Evolutionary conservation across 1,140 invertebrate genomes (phyloP).

Genomic region (Drosophila lacteicornis): DNA sequence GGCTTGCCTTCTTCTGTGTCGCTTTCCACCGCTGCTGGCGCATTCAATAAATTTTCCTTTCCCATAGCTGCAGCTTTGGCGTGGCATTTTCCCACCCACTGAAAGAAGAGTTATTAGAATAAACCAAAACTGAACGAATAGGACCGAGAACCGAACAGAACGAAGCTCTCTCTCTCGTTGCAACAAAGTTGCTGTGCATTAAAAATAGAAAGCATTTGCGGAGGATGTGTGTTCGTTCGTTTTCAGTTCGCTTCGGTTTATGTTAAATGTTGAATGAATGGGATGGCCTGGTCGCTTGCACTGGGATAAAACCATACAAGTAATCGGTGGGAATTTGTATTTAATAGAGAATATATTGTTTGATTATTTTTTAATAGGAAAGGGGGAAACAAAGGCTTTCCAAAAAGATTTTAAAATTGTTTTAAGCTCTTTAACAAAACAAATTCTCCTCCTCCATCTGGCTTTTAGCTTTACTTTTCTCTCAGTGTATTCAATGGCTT

Average conservation of each 20-base stretch:
- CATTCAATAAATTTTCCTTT: conserved; percentile 50
- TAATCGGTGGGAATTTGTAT: no score
- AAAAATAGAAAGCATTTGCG: conserved; percentile 40
- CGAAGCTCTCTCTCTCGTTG: conserved; percentile 18
- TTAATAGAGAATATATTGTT: neutral
- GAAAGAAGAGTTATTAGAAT: conserved; percentile 41
- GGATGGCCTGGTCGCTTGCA: conserved; percentile 24
- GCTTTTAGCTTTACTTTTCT: neutral
- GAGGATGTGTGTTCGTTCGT: conserved; percentile 21
- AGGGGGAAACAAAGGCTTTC: no score
- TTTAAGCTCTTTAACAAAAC: no score
- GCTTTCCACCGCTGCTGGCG: conserved; percentile 34
- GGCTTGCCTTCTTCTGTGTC: conserved; percentile 8
- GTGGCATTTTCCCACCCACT: conserved; percentile 37
- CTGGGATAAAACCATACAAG: neutral
- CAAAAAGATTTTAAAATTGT: no score
- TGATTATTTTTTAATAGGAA: no score
- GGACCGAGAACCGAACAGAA: conserved; percentile 1
- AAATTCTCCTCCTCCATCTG: no score
- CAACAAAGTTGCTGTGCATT: conserved; percentile 45
- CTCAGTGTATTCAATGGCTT: conserved; percentile 27
- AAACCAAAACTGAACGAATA: conserved; percentile 24
- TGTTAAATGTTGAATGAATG: conserved; percentile 43
- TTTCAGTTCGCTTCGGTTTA: conserved; percentile 33
- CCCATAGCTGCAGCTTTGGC: conserved; percentile 36